Conservation (phyloP, 2,113 vertebrate species). For the Brachypodius melanocephalos region DNA sequence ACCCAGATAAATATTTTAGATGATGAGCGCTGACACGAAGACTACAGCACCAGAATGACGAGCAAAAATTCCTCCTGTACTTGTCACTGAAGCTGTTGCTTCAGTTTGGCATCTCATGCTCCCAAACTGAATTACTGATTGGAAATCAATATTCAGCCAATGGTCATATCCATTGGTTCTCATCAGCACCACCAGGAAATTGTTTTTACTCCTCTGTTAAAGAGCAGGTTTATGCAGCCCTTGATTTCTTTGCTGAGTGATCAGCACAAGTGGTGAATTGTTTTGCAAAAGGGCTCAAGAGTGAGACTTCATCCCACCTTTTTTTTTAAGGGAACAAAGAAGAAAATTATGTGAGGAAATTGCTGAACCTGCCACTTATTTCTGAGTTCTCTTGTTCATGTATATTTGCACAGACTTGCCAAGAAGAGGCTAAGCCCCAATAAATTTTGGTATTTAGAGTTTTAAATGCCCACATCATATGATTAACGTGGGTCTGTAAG, state of each 20-base stretch:
- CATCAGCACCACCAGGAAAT: background rate
- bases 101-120: background rate
- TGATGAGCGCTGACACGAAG: background rate
- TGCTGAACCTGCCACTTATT: background rate
- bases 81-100: background rate
- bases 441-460: constrained; percentile 29
- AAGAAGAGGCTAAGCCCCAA: background rate
- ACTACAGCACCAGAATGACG: background rate
- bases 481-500: background rate
- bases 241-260: background rate
- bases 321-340: background rate
- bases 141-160: background rate
- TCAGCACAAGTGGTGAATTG: background rate
- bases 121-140: background rate
- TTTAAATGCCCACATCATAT: constrained; percentile 1
- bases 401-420: background rate
- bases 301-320: background rate
- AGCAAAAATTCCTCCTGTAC: background rate
- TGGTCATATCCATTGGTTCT: background rate
- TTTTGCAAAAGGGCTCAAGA: background rate
- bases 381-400: background rate
- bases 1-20: constrained; percentile 35
- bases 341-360: background rate
- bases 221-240: background rate
- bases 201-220: background rate